Base-by-base conservation (phyloP, 2,888 invertebrate genomes). In the Orthonychiurus folsomi region DNA sequence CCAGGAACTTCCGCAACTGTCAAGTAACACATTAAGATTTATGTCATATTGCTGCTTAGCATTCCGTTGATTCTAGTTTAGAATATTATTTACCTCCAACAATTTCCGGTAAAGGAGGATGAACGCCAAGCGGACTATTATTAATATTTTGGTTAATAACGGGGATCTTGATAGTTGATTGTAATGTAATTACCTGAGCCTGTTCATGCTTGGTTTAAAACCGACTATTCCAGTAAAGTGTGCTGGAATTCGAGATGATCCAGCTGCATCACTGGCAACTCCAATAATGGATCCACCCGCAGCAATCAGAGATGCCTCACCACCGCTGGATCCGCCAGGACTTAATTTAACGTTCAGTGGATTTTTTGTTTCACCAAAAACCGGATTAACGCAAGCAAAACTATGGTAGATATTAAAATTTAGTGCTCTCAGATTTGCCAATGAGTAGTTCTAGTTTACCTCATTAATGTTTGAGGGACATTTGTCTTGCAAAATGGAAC, bases 311-410 rank as follows among this genome's bases (percentile, higher is more conserved):
- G 79, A 77, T 2, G 74, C 78, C 66, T 79, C 78, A 1, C 79
- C 80, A 2, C 80, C 79, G 2, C 78, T 77, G 1, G 80, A 79
- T 0, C 81, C 80, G 1, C 81, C 80, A 2, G 78, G 76, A 1
- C 74, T 73, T n/a, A 78, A 72, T 1, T 68, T 66, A 1, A 62
- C n/a, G 66, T 79, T 74, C 60, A 74, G 73, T 0, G 79, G 80
- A 70, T 81, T 79, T 20, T 61, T 63, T 0, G 80, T 78, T 0
- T 73, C 70, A 2, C 79, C 79, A 68, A 75, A 78, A 24, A 79
- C 73, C 0, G 79, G 75, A 66, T 79, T 79, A 2, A 75, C 73
- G 65, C 76, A 76, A 12, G 71, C 72, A 62, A 71, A 71, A 50
- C 74, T 74, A 55, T 12, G 50, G 58, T 18, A 56, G 56, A 2